A percentile compares a stretch with the other conserved stretches of the same genome.
Evolutionary conservation across 1,140 invertebrate genomes (phyloP).

Genomic region (Tetragonula clypearis): DNA sequence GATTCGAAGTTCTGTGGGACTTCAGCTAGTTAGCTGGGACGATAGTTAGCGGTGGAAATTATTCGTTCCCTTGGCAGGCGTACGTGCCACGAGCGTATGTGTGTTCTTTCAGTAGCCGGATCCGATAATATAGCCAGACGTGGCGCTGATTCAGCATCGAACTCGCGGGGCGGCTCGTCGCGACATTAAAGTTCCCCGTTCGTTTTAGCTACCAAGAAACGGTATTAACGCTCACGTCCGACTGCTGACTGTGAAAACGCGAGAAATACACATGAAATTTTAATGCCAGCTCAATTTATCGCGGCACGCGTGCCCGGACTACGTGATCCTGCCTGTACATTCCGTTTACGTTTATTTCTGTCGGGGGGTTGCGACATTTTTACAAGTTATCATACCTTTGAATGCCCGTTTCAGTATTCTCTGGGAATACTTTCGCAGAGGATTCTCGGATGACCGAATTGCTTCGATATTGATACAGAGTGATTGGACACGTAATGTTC

Average conservation of each 20-base stretch:
- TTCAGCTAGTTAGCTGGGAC: not conserved
- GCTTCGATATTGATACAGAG: not conserved
- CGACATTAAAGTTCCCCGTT: slow-evolving; percentile 38
- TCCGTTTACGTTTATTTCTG: not conserved
- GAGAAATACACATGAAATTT: slow-evolving; percentile 36
- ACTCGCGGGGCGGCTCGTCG: slow-evolving; percentile 18
- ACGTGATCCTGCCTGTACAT: not conserved
- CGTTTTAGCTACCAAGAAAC: slow-evolving; percentile 38
- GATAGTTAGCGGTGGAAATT: slow-evolving; percentile 33
- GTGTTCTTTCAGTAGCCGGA: slow-evolving; percentile 57
- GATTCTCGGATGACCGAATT: not conserved
- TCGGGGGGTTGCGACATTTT: not conserved
- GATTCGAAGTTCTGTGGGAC: not conserved
- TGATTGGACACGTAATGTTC: not conserved
- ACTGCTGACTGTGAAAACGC: slow-evolving; percentile 41
- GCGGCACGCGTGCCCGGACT: not conserved
- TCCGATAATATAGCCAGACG: slow-evolving; percentile 59
- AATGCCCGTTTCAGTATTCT: not conserved
- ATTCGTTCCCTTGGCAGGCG: slow-evolving; percentile 11
- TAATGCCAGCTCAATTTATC: slow-evolving; percentile 5
- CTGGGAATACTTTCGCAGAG: not conserved
- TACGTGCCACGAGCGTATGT: slow-evolving; percentile 39
- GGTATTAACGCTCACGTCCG: slow-evolving; percentile 33
- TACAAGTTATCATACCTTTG: not conserved
- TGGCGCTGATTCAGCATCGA: slow-evolving; percentile 49